A percentile compares a stretch with the other conserved stretches of the same genome.
phyloP scores from a whole-genome alignment of 2,888 invertebrate species.

The Oscheius sp. region DNA sequence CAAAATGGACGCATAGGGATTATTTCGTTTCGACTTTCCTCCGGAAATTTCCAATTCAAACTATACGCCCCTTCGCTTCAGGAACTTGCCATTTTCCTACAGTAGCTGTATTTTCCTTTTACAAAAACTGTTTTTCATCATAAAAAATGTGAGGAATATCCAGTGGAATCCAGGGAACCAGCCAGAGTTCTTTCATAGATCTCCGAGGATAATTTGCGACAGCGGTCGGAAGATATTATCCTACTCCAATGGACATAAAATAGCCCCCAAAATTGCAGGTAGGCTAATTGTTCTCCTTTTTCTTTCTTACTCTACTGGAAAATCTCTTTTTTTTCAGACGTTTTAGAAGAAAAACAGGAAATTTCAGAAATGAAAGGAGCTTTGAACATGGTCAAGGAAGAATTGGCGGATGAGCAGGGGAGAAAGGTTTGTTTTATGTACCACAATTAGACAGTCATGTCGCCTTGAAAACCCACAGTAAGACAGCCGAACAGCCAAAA shows the following conservation, averaged over 20 bases:
- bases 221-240: slow-evolving; percentile 31
- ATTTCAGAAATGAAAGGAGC: slow-evolving; percentile 31
- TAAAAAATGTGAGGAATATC: background rate
- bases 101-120: no score
- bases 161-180: background rate
- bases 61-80: no score
- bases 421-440: background rate
- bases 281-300: background rate
- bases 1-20: no score
- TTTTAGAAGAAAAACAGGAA: no score
- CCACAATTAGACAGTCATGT: background rate
- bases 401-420: slow-evolving; percentile 3
- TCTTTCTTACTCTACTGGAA: background rate
- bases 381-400: slow-evolving; percentile 34
- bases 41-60: no score
- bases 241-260: slow-evolving; percentile 10
- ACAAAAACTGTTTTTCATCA: no score
- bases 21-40: no score
- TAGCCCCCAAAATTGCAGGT: slow-evolving; percentile 6
- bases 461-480: no score
- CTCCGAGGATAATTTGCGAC: slow-evolving; percentile 24
- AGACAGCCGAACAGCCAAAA: no score
- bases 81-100: no score
- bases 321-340: background rate
- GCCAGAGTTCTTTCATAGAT: background rate